These are phyloP conservation scores for Notospermus geniculatus DNA, from an alignment of 1,140 invertebrate genomes.

Conservation along the genomic window DNA sequence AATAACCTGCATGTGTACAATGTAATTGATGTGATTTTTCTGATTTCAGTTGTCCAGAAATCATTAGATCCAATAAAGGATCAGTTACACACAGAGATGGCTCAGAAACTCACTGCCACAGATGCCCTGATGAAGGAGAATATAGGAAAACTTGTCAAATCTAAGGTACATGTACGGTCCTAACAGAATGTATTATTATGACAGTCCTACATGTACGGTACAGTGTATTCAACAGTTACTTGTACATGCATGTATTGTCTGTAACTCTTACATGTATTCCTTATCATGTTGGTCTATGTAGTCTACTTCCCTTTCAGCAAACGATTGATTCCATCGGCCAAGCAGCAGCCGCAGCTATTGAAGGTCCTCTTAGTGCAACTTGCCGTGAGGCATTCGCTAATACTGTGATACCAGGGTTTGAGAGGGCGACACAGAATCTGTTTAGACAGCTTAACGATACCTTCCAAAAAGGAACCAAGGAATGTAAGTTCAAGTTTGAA, in stretches of 20 bases:
- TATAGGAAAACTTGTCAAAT: constrained; percentile 72
- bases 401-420: constrained; percentile 76
- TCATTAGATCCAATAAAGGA: constrained; percentile 66
- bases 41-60: constrained; percentile 49
- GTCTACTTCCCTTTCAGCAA: constrained; percentile 57
- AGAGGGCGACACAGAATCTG: constrained; percentile 79
- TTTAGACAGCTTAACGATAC: constrained; percentile 83
- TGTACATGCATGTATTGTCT: too few relatives aligned
- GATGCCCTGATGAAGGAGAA: constrained; percentile 76
- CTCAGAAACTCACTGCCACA: constrained; percentile 67
- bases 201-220: too few relatives aligned
- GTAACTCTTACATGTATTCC: too few relatives aligned
- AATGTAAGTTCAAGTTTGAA: constrained; percentile 68
- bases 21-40: too few relatives aligned
- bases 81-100: constrained; percentile 68
- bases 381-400: constrained; percentile 74
- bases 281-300: too few relatives aligned
- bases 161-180: constrained; percentile 61
- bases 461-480: constrained; percentile 79
- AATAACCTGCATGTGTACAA: background rate
- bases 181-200: too few relatives aligned
- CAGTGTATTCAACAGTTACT: too few relatives aligned
- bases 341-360: constrained; percentile 66
- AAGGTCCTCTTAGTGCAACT: constrained; percentile 66
- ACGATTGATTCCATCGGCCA: constrained; percentile 72